phyloP scores from a whole-genome alignment of 2,113 vertebrate species.

The Microtus oregoni region DNA sequence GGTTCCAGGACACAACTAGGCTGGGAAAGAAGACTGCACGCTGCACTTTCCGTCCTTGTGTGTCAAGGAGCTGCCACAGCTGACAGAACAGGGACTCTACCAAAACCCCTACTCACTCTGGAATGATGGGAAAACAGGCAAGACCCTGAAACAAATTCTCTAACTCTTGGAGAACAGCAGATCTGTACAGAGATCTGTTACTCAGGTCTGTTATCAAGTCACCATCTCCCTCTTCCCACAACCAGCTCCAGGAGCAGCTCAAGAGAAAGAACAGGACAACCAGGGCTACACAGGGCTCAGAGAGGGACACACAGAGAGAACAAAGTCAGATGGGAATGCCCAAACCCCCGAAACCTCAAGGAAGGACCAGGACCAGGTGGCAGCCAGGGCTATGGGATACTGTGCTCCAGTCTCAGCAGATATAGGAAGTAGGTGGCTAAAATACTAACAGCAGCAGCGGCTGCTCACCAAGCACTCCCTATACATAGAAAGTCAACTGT shows the following conservation, averaged over 20 bases:
- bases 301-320: neutral
- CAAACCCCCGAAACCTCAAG: neutral
- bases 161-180: neutral
- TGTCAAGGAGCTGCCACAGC: conserved; percentile 65
- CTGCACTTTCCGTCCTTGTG: conserved; percentile 36
- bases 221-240: neutral
- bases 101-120: conserved; percentile 51
- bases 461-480: neutral
- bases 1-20: neutral
- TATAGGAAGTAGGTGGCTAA: neutral
- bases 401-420: neutral
- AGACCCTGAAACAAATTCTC: conserved; percentile 43
- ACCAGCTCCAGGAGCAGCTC: neutral
- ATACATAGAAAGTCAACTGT: neutral
- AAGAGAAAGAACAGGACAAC: neutral
- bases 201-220: neutral
- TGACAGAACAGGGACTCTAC: conserved; percentile 68
- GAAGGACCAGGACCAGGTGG: neutral
- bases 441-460: neutral
- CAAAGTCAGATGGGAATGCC: neutral
- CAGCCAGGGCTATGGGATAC: neutral
- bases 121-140: neutral
- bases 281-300: neutral
- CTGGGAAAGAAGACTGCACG: neutral
- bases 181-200: neutral